phyloP scores from a whole-genome alignment of 2,888 invertebrate genomes.

The Ypsolopha sequella region DNA sequence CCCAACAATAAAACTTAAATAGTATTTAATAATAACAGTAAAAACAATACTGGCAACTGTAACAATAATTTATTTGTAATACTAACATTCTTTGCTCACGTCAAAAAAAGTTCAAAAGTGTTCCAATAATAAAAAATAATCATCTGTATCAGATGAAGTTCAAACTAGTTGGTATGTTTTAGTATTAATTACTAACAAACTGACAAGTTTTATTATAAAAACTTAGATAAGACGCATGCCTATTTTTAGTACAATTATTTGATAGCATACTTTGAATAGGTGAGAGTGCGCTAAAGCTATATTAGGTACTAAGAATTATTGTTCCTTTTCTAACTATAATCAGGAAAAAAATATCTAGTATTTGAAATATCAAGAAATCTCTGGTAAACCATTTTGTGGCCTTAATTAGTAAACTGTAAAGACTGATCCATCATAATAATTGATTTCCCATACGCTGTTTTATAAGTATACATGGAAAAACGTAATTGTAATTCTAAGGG shows the following conservation, averaged over 20 bases:
- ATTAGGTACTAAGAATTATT: not conserved
- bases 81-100: constrained; percentile 38
- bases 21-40: too few relatives aligned
- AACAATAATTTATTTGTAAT: not conserved
- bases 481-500: constrained; percentile 11
- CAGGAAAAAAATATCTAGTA: not conserved
- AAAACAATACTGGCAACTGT: too few relatives aligned
- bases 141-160: constrained; percentile 69
- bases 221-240: constrained; percentile 55
- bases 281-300: constrained; percentile 32
- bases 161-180: constrained; percentile 51
- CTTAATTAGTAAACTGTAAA: not conserved
- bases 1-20: too few relatives aligned
- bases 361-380: not conserved
- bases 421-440: not conserved
- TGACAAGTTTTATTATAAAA: constrained; percentile 44
- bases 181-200: constrained; percentile 53
- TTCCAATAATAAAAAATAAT: constrained; percentile 34
- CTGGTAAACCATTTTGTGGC: not conserved
- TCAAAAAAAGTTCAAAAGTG: constrained; percentile 49
- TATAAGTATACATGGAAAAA: not conserved
- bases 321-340: not conserved
- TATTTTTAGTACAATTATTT: constrained; percentile 66
- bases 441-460: not conserved
- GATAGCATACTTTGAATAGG: constrained; percentile 47